Base-by-base conservation (phyloP, 2,888 invertebrate genomes). In the Conchocele bisecta region DNA sequence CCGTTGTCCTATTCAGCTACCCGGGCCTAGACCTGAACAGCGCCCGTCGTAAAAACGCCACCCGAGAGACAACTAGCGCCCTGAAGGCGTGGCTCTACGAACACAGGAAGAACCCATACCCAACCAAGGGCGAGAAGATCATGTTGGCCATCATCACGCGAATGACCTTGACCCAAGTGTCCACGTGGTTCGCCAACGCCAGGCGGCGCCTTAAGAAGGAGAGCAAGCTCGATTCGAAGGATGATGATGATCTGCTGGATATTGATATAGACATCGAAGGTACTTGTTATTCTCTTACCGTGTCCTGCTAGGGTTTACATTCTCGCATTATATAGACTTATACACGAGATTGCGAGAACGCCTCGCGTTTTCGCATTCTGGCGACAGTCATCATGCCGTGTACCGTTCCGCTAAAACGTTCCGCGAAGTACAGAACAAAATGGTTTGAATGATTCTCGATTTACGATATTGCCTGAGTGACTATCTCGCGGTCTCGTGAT, bases 121-220 rank as follows among this genome's bases (percentile, higher is more conserved):
- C 97, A n/a, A 97, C 97, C 76, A 98, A 98, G 92, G 97, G 96
- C 28, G 97, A 98, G 93, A 98, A 98, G 92, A 96, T 97, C 87
- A 96, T 97, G 96, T 92, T 98, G 90, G 97, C 97, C 81, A 96
- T 97, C 89, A 96, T 97, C 88, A 98, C 97, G 58, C 96, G 97
- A 92, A 98, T 98, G 97, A 97, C 97, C 68, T 92, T 98, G 82
- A 98, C 97, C 24, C 90, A 90, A 78, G 98, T 98, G 76, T 97
- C 97, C 67, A 98, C 97, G 86, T 98, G 98, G 98, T 98, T 98
- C 91, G 98, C 98, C 65, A 98, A 98, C 92, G 98, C 98, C 39
- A 93, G 98, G 79, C 93, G 98, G 85, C 94, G 98, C 56, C 94
- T 98, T 85, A 98, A 98, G 93, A 98, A 98, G 91, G 98, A 98